Evolutionary conservation across 1,140 invertebrate species (phyloP).

Genomic region (Thaumatotibia leucotreta): DNA sequence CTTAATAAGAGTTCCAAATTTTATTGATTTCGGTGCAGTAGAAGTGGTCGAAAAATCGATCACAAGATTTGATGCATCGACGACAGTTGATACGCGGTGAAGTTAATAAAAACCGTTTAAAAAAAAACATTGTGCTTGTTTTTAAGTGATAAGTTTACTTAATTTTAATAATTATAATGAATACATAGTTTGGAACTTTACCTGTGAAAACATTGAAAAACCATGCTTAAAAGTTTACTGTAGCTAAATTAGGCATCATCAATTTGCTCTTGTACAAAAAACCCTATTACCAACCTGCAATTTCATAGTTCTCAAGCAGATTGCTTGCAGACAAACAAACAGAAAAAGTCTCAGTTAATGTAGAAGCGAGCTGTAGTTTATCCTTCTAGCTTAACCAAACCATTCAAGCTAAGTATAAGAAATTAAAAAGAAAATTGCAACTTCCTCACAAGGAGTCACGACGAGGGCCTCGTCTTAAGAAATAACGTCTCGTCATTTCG

Average conservation of each 20-base stretch:
- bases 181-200: background rate
- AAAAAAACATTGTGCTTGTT: too few relatives aligned
- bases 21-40: too few relatives aligned
- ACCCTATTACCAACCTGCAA: background rate
- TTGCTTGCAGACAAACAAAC: background rate
- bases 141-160: too few relatives aligned
- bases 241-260: background rate
- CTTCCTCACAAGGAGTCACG: constrained; percentile 8
- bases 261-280: background rate
- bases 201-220: background rate
- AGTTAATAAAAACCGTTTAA: too few relatives aligned
- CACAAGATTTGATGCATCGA: too few relatives aligned
- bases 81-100: too few relatives aligned
- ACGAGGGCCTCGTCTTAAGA: background rate
- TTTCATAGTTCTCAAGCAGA: background rate
- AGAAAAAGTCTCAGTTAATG: background rate
- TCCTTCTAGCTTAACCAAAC: background rate
- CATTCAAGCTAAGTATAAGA: constrained; percentile 8
- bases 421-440: constrained; percentile 13
- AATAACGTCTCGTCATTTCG: background rate
- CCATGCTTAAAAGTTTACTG: background rate
- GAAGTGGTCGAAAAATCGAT: too few relatives aligned
- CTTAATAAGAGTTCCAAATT: too few relatives aligned
- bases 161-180: too few relatives aligned
- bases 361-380: background rate